These are phyloP conservation scores for Heliconius melpomene DNA, from an alignment of 1,140 invertebrate species.

Conservation along the genomic window DNA sequence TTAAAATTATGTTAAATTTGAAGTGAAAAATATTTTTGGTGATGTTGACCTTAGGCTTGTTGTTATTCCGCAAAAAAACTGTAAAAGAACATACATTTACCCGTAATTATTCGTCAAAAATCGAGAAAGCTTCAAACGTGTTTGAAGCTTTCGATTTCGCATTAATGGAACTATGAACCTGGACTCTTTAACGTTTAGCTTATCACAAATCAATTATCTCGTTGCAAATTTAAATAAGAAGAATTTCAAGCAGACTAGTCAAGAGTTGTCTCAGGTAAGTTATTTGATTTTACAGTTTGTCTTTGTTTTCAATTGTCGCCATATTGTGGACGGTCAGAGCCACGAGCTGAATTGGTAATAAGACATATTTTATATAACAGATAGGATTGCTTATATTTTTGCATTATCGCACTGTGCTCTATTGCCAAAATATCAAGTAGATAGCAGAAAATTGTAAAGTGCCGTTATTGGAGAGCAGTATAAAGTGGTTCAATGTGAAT, in stretches of 20 bases:
- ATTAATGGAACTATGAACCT: slow-evolving; percentile 99
- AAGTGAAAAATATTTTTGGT: slow-evolving; percentile 75
- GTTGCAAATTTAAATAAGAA: slow-evolving; percentile 97
- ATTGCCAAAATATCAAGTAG: slow-evolving; percentile 20
- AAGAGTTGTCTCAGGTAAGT: slow-evolving; percentile 84
- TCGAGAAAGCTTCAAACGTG: slow-evolving; percentile 89
- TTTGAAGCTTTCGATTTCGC: slow-evolving; percentile 85
- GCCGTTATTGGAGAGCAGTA: slow-evolving; percentile 22
- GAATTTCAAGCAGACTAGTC: slow-evolving; percentile 93
- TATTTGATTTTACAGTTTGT: slow-evolving; percentile 49
- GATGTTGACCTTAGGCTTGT: slow-evolving; percentile 76
- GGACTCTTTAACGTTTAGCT: slow-evolving; percentile 98
- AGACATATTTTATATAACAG: slow-evolving; percentile 36
- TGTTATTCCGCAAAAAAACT: slow-evolving; percentile 73
- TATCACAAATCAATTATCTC: slow-evolving; percentile 98
- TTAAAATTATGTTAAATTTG: slow-evolving; percentile 69
- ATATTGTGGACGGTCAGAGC: slow-evolving; percentile 65
- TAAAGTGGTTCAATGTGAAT: slow-evolving; percentile 36
- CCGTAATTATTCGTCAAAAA: slow-evolving; percentile 70
- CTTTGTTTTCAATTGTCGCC: slow-evolving; percentile 76
- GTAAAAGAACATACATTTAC: slow-evolving; percentile 66
- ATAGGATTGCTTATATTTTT: slow-evolving; percentile 26
- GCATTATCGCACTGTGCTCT: slow-evolving; percentile 33
- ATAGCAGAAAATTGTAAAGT: slow-evolving; percentile 2
- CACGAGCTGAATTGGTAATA: slow-evolving; percentile 59